Conservation (phyloP, 2,888 invertebrate species). For the Diarsia mendica region DNA sequence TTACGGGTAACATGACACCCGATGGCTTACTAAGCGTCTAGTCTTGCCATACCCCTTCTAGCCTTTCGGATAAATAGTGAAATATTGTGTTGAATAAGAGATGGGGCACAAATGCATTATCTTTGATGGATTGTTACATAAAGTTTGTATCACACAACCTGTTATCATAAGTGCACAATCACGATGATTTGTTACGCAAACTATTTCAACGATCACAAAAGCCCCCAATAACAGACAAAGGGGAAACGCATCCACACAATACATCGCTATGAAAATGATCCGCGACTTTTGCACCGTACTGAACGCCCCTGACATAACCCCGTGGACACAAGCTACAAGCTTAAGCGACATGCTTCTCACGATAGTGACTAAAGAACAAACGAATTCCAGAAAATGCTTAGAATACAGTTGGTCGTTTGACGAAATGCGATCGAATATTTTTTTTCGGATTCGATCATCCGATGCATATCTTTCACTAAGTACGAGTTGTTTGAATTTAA, state of each 20-base stretch:
- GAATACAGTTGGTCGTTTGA: background rate
- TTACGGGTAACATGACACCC: background rate
- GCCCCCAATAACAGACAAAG: slow-evolving; percentile 43
- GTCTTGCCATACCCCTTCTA: background rate
- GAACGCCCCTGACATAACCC: slow-evolving; percentile 30
- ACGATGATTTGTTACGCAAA: slow-evolving; percentile 52
- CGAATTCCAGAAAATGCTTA: background rate
- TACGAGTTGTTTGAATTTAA: background rate
- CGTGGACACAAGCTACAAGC: background rate
- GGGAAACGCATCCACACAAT: slow-evolving; percentile 52
- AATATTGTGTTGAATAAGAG: slow-evolving; percentile 2
- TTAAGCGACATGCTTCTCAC: background rate
- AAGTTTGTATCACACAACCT: slow-evolving; percentile 14
- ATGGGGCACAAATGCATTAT: background rate
- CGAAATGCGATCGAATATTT: background rate
- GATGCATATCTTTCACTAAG: background rate
- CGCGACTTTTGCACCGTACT: slow-evolving; percentile 53
- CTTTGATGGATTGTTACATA: slow-evolving; percentile 19
- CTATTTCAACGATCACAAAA: slow-evolving; percentile 42
- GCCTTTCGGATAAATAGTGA: background rate
- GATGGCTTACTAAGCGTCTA: background rate
- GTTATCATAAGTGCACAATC: slow-evolving; percentile 32
- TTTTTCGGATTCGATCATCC: background rate
- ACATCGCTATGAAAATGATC: slow-evolving; percentile 57
- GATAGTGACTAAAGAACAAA: background rate